Conservation (phyloP, 2,113 vertebrate species). For the Alethe castanea region DNA sequence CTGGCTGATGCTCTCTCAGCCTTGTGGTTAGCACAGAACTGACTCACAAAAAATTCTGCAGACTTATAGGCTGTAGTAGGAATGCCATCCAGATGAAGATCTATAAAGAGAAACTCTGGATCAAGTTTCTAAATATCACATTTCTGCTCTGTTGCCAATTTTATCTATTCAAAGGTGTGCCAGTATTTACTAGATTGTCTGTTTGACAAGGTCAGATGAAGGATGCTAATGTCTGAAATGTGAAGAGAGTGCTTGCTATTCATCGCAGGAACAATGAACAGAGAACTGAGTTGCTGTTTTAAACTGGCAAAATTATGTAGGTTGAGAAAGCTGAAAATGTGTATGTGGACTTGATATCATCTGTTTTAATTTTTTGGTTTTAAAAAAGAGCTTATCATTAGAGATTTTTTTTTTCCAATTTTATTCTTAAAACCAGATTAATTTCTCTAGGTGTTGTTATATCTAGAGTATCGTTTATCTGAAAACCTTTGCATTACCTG, state of each 20-base stretch:
- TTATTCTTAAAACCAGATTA: not conserved
- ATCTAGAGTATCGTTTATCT: not conserved
- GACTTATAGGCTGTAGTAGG: constrained; percentile 67
- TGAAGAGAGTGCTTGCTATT: not conserved
- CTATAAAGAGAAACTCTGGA: constrained; percentile 75
- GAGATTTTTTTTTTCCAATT: not conserved
- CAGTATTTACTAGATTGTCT: constrained; percentile 63
- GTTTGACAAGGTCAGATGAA: constrained; percentile 63
- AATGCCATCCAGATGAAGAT: constrained; percentile 63
- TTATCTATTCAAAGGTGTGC: constrained; percentile 70
- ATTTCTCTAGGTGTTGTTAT: not conserved
- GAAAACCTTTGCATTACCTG: not conserved
- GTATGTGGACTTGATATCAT: not conserved
- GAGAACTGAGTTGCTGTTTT: not conserved
- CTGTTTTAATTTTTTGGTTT: not conserved
- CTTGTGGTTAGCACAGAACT: constrained; percentile 21
- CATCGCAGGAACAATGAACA: not conserved
- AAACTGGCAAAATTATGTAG: not conserved
- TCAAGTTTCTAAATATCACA: constrained; percentile 73
- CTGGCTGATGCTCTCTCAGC: constrained; percentile 3
- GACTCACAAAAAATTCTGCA: constrained; percentile 73
- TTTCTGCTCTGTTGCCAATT: constrained; percentile 71
- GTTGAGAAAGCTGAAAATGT: not conserved
- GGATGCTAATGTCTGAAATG: not conserved
- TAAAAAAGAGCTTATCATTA: not conserved